Base-by-base conservation (phyloP, 1,140 invertebrate genomes). In the Bombus sibiricus region DNA sequence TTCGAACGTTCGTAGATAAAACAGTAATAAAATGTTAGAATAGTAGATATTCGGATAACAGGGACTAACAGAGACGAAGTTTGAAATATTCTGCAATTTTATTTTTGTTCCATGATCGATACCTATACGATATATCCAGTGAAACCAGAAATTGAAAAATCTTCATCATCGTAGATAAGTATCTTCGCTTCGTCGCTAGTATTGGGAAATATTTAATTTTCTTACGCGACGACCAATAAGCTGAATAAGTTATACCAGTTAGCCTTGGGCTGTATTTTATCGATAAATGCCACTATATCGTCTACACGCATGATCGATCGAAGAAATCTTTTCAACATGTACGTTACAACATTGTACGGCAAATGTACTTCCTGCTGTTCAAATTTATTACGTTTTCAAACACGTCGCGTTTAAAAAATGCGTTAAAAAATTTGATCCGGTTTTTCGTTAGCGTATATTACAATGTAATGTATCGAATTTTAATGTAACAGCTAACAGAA, bases 221-320 rank as follows among this genome's bases (percentile, higher is more conserved):
- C 47, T 53, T 53, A 53, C 47, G 18, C 41, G 53, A 64, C 41
- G 18, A 25, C 53, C 39, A 39, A 47, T n/a, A 28, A 37, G 47
- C n/a, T 59, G 39, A 71, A 78, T n/a, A n/a, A n/a, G 3, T 62
- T 62, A 13, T n/a, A 62, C 66, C 71, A 41, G 83, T 84, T 80
- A 62, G 66, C 83, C 83, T 84, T 84, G 76, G 53, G 72, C 32
- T 47, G 15, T 62, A 37, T 59, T 71, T 62, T 25, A 41, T 47
- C 25, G 68, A 80, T 80, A 68, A 53, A 47, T 5, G 22, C 10
- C 47, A 8, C 18, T 37, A 37, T 18, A 32, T 53, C 22, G 15
- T 53, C 47, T 53, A 53, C 18, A 8, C 12, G 18, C 6, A 22
- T 77, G 34, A 53, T 57, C 13, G 13, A 68, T 68, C 10, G 6